Evolutionary conservation across 2,113 vertebrate species (phyloP).

Genomic region (Apteryx mantelli): DNA sequence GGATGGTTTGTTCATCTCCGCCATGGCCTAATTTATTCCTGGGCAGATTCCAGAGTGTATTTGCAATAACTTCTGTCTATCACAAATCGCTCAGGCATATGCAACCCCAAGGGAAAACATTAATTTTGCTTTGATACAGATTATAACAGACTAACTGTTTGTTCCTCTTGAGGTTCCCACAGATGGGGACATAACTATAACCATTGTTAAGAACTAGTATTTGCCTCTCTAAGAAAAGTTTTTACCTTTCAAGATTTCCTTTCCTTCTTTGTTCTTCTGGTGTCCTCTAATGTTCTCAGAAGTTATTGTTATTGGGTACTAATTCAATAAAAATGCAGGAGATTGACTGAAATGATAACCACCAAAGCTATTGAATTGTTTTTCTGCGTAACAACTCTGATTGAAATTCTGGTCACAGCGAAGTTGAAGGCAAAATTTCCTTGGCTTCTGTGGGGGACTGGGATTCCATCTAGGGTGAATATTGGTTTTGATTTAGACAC

Average conservation of each 20-base stretch:
- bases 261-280: background rate
- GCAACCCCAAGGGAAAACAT: constrained; percentile 13
- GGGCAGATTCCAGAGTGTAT: background rate
- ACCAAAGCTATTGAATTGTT: constrained; percentile 31
- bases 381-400: background rate
- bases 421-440: constrained; percentile 19
- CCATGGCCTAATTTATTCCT: constrained; percentile 31
- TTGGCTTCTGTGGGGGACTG: constrained; percentile 9
- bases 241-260: constrained; percentile 18
- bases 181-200: background rate
- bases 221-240: background rate
- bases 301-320: constrained; percentile 35
- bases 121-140: constrained; percentile 32
- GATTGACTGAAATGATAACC: constrained; percentile 49
- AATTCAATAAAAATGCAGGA: constrained; percentile 57
- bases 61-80: constrained; percentile 23
- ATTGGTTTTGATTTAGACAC: constrained; percentile 37
- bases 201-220: background rate
- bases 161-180: background rate
- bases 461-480: constrained; percentile 50
- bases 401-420: constrained; percentile 47
- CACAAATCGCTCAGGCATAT: background rate
- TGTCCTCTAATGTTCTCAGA: constrained; percentile 28
- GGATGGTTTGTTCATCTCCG: background rate
- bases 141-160: constrained; percentile 30